Percentiles rank a stretch among this genome's conserved stretches.
phyloP scores from a whole-genome alignment of 2,888 invertebrate genomes.

The Bombylius discolor region DNA sequence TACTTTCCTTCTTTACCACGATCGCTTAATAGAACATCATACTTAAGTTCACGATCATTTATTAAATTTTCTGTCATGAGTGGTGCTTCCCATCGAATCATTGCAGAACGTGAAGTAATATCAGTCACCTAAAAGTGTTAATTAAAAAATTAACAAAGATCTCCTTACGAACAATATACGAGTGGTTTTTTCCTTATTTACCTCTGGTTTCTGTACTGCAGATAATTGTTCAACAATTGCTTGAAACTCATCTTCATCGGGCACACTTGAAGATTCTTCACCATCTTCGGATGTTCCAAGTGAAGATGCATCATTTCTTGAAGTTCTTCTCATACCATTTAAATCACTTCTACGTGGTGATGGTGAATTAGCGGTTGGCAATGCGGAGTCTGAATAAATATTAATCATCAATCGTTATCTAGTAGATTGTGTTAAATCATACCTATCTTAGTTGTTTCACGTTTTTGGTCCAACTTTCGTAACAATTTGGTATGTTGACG shows the following conservation, averaged over 20 bases:
- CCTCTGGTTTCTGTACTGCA: slow-evolving; percentile 61
- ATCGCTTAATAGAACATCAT: slow-evolving; percentile 70
- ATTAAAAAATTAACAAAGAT: no score
- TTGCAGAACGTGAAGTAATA: slow-evolving; percentile 69
- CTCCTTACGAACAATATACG: no score
- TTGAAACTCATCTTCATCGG: slow-evolving; percentile 56
- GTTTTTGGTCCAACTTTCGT: slow-evolving; percentile 58
- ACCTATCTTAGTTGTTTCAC: slow-evolving; percentile 42
- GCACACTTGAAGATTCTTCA: slow-evolving; percentile 59
- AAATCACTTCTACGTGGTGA: slow-evolving; percentile 56
- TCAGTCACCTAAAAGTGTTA: slow-evolving; percentile 54
- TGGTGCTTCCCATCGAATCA: slow-evolving; percentile 72
- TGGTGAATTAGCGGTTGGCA: slow-evolving; percentile 43
- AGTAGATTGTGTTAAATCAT: no score
- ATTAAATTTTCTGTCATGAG: slow-evolving; percentile 16
- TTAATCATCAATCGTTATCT: no score
- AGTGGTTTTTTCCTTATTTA: slow-evolving; percentile 22
- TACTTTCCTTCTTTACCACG: slow-evolving; percentile 68
- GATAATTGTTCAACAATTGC: slow-evolving; percentile 58
- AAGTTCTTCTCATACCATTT: slow-evolving; percentile 38
- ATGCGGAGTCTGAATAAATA: slow-evolving; percentile 23
- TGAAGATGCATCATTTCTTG: slow-evolving; percentile 38
- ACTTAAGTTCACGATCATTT: slow-evolving; percentile 43
- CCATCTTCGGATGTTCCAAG: slow-evolving; percentile 69
- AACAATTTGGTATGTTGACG: slow-evolving; percentile 64